phyloP scores from a whole-genome alignment of 1,140 invertebrate genomes.

The Heliconius eleuchia region DNA sequence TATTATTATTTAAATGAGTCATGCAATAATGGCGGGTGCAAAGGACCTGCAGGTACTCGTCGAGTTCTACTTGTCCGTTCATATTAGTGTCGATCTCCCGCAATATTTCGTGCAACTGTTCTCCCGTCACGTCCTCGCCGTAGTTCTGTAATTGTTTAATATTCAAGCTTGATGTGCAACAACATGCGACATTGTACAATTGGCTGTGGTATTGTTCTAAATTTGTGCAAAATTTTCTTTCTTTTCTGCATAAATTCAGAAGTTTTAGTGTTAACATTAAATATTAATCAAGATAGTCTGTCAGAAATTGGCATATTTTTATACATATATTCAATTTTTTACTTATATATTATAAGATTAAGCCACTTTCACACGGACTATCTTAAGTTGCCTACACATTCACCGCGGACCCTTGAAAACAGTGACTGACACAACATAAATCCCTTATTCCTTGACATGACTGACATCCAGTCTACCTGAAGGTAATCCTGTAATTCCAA shows the following conservation, averaged over 20 bases:
- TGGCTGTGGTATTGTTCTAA: background rate
- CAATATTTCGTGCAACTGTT: slow-evolving; percentile 98
- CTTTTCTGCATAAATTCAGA: slow-evolving; percentile 1
- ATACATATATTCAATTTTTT: background rate
- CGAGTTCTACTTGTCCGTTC: slow-evolving; percentile 99
- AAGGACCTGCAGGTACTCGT: slow-evolving; percentile 98
- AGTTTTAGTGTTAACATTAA: background rate
- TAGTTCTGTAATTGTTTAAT: slow-evolving; percentile 85
- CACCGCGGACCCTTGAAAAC: background rate
- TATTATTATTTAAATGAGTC: background rate
- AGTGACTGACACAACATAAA: slow-evolving; percentile 18
- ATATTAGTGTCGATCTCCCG: slow-evolving; percentile 99
- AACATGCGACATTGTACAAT: slow-evolving; percentile 16
- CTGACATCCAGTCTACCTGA: slow-evolving; percentile 82
- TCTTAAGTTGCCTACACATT: background rate
- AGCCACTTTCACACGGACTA: background rate
- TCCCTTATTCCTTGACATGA: slow-evolving; percentile 1
- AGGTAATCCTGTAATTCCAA: slow-evolving; percentile 88
- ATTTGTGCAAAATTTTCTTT: background rate
- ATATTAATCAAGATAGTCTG: background rate
- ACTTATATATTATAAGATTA: background rate
- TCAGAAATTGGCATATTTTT: background rate
- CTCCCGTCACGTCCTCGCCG: slow-evolving; percentile 95
- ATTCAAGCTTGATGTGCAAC: slow-evolving; percentile 24
- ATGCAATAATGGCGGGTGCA: slow-evolving; percentile 38